Evolutionary conservation across 1,140 invertebrate genomes (phyloP).

Genomic region (Theocolax elegans): DNA sequence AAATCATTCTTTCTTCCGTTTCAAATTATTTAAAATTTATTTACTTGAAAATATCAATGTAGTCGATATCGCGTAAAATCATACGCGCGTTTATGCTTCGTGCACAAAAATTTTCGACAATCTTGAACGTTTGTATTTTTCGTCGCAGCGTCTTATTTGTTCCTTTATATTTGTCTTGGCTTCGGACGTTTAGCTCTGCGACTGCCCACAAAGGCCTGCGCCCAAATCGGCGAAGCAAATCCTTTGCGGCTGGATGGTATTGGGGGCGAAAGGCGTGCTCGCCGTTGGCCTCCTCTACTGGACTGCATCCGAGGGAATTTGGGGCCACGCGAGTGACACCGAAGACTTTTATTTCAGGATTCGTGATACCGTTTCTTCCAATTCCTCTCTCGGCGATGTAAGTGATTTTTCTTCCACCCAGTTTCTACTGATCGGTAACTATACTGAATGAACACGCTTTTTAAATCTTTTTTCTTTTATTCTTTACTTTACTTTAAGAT

Average conservation of each 20-base stretch:
- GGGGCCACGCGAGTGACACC: conserved; percentile 49
- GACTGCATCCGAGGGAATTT: conserved; percentile 53
- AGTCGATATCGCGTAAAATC: too few species aligned
- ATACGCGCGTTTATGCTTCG: too few species aligned
- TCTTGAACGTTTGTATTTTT: too few species aligned
- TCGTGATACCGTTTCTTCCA: conserved; percentile 41
- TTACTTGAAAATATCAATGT: too few species aligned
- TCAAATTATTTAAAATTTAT: too few species aligned
- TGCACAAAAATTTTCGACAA: too few species aligned
- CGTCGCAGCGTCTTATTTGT: too few species aligned
- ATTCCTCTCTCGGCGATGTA: conserved; percentile 10
- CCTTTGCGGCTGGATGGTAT: conserved; percentile 27
- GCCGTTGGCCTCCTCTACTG: conserved; percentile 52
- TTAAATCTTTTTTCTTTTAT: too few species aligned
- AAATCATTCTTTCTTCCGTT: too few species aligned
- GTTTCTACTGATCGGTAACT: too few species aligned
- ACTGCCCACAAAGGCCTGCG: conserved; percentile 38
- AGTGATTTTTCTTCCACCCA: background rate
- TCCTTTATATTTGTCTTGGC: background rate
- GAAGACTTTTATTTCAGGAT: conserved; percentile 54
- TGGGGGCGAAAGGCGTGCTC: conserved; percentile 47
- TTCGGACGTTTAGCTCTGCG: conserved; percentile 41
- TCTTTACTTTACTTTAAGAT: too few species aligned
- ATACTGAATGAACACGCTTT: too few species aligned
- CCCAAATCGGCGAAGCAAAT: conserved; percentile 22